Percentiles rank a stretch among this genome's conserved stretches.
These are phyloP conservation scores for Helicoverpa armigera DNA, from an alignment of 1,140 invertebrate species.

Conservation along the genomic window DNA sequence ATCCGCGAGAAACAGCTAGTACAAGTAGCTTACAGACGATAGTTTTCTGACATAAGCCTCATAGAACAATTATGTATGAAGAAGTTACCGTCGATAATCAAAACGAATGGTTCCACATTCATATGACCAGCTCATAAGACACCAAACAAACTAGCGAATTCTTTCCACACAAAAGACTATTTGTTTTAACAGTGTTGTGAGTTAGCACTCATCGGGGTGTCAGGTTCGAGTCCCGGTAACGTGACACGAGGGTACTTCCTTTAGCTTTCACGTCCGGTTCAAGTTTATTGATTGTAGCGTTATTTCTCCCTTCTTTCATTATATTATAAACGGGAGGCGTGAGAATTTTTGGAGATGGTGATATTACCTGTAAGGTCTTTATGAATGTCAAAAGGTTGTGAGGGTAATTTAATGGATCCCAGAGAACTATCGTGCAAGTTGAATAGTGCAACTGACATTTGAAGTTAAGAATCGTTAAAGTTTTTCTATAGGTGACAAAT, in stretches of 20 bases:
- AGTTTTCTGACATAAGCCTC: too few species aligned
- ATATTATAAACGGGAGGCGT: background rate
- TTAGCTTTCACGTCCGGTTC: slow-evolving; percentile 49
- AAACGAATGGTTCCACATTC: too few species aligned
- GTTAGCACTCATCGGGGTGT: slow-evolving; percentile 34
- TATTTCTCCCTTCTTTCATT: background rate
- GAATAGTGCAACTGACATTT: too few species aligned
- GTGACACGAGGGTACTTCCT: slow-evolving; percentile 41
- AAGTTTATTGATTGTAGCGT: slow-evolving; percentile 17
- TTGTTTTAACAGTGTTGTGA: background rate
- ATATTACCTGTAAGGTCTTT: background rate
- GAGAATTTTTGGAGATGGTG: background rate
- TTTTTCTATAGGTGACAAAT: too few species aligned
- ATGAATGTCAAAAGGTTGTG: background rate
- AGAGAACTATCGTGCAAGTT: too few species aligned
- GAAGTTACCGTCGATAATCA: too few species aligned
- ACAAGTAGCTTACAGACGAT: too few species aligned
- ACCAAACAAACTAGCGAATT: background rate
- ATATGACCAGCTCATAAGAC: too few species aligned
- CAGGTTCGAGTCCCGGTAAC: slow-evolving; percentile 50
- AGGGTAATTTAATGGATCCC: background rate
- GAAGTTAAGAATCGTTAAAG: too few species aligned
- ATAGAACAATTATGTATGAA: too few species aligned
- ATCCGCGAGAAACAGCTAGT: too few species aligned
- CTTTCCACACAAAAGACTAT: background rate